A percentile compares a stretch with the other conserved stretches of the same genome.
Evolutionary conservation across 1,140 invertebrate genomes (phyloP).

Genomic region (Formica exsecta): DNA sequence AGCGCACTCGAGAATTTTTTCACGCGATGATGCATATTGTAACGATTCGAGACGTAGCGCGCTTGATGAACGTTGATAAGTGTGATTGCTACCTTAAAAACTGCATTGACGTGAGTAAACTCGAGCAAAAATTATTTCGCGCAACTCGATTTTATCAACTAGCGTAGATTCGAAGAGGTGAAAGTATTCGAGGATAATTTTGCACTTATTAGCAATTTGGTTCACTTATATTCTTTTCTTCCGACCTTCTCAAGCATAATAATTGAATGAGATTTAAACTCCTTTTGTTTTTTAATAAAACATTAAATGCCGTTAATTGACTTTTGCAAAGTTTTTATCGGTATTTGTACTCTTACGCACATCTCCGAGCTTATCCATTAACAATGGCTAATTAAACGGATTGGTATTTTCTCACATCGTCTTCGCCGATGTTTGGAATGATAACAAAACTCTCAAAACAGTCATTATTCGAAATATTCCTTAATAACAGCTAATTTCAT

Average conservation of each 20-base stretch:
- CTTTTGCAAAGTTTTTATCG: constrained; percentile 9
- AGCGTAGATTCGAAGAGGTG: constrained; percentile 10
- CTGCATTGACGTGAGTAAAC: neutral
- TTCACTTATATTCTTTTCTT: neutral
- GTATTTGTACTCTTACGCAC: constrained; percentile 1
- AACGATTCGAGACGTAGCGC: constrained; percentile 8
- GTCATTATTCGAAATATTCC: constrained; percentile 51
- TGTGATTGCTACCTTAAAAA: constrained; percentile 27
- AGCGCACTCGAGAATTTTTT: constrained; percentile 39
- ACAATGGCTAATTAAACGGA: constrained; percentile 27
- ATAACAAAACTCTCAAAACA: constrained; percentile 55
- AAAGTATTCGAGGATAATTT: constrained; percentile 12
- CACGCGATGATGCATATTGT: constrained; percentile 69
- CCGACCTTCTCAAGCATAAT: neutral
- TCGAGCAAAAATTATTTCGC: neutral
- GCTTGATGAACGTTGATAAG: constrained; percentile 6
- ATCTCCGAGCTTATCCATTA: constrained; percentile 8
- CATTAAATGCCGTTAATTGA: constrained; percentile 28
- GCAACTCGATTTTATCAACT: constrained; percentile 25
- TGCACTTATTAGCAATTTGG: neutral
- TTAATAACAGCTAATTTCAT: constrained; percentile 56
- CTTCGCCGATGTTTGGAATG: constrained; percentile 29
- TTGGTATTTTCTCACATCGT: constrained; percentile 22
- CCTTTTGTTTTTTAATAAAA: constrained; percentile 20
- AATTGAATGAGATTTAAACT: constrained; percentile 30